These are phyloP conservation scores for Lasioglossum vierecki DNA, from an alignment of 2,888 invertebrate species.

Conservation along the genomic window DNA sequence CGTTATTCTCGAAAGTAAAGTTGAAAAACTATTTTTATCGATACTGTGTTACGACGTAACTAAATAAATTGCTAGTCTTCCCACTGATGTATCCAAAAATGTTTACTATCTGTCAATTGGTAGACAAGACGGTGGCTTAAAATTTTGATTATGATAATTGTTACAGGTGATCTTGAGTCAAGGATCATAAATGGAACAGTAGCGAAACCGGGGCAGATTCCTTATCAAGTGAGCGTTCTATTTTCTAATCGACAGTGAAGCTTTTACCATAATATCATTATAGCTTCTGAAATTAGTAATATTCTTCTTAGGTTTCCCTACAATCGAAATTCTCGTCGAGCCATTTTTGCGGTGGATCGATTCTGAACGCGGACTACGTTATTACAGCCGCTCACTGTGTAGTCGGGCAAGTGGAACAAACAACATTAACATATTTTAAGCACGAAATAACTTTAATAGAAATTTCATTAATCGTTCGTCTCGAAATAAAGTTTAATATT, in stretches of 20 bases:
- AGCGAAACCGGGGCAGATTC: constrained; percentile 72
- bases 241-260: not conserved
- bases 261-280: not conserved
- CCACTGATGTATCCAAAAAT: not conserved
- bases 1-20: not conserved
- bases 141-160: not conserved
- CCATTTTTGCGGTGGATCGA: constrained; percentile 74
- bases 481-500: not conserved
- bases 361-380: constrained; percentile 67
- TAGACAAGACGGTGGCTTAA: not conserved
- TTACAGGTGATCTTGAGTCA: not conserved
- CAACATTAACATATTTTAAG: not conserved
- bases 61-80: not conserved
- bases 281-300: not conserved
- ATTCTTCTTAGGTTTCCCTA: constrained; percentile 68
- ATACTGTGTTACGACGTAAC: not conserved
- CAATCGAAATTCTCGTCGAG: constrained; percentile 32
- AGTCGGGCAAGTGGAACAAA: constrained; percentile 10
- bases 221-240: constrained; percentile 72
- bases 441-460: not conserved
- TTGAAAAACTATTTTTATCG: not conserved
- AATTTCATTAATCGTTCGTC: not conserved
- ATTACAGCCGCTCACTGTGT: constrained; percentile 75
- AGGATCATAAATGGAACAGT: constrained; percentile 67
- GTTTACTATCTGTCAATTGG: not conserved